A percentile compares a stretch with the other conserved stretches of the same genome.
phyloP scores from a whole-genome alignment of 1,140 invertebrate species.

The Drosophila bifasciata region DNA sequence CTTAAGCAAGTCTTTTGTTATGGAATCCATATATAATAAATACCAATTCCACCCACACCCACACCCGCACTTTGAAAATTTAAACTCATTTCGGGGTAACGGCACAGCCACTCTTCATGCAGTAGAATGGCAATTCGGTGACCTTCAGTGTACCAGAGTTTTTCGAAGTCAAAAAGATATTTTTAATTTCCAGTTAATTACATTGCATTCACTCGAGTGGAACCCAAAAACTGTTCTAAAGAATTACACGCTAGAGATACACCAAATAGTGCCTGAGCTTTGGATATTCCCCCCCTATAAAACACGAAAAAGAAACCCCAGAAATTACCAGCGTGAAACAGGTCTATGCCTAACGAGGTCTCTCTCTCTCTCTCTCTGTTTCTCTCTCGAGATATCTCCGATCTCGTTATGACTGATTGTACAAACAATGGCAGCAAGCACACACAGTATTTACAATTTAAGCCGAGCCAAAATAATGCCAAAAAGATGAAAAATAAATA shows the following conservation, averaged over 20 bases:
- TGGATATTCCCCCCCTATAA: constrained; percentile 27
- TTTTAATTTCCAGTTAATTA: constrained; percentile 32
- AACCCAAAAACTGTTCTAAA: constrained; percentile 19
- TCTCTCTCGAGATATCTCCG: not conserved
- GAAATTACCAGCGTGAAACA: not conserved
- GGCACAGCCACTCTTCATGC: no score
- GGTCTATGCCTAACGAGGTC: no score
- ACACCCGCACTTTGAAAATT: constrained; percentile 1
- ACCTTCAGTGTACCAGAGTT: not conserved
- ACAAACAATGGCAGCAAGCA: constrained; percentile 14
- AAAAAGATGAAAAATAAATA: constrained; percentile 35
- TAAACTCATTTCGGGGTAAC: constrained; percentile 8
- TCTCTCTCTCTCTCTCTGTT: no score
- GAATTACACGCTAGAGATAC: constrained; percentile 20
- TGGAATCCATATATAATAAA: constrained; percentile 51
- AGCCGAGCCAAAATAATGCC: constrained; percentile 34
- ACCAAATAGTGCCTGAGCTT: constrained; percentile 1
- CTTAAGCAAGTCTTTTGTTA: constrained; percentile 48
- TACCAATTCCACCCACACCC: constrained; percentile 22
- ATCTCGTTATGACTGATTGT: constrained; percentile 42
- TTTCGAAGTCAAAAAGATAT: constrained; percentile 12
- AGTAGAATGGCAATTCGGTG: constrained; percentile 26
- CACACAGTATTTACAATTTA: constrained; percentile 46
- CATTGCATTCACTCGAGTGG: constrained; percentile 22
- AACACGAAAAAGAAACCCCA: constrained; percentile 35